Evolutionary conservation across 2,888 invertebrate species (phyloP).

Genomic region (Hyposoter didymator): DNA sequence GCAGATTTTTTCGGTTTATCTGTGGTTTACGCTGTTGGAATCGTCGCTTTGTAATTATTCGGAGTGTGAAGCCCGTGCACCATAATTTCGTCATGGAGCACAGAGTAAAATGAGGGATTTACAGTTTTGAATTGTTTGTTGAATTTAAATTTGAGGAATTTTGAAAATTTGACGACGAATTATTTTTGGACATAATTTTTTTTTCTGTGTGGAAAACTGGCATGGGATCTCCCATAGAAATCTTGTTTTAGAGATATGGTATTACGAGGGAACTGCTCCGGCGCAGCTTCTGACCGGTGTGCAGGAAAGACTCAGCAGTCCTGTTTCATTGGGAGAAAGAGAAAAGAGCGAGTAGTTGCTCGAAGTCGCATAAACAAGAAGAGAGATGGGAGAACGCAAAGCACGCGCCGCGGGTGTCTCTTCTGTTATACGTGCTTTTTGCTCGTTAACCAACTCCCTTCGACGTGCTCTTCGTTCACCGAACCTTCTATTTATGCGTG

Average conservation of each 20-base stretch:
- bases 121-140: too few relatives aligned
- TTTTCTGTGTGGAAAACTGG: neutral
- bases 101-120: too few relatives aligned
- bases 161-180: too few relatives aligned
- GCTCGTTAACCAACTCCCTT: conserved; percentile 64
- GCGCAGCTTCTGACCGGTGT: conserved; percentile 29
- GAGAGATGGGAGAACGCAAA: conserved; percentile 51
- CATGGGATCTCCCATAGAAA: neutral
- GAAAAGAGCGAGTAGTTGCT: conserved; percentile 22
- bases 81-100: too few relatives aligned
- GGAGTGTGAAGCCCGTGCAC: too few relatives aligned
- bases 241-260: neutral
- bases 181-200: neutral
- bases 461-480: conserved; percentile 50
- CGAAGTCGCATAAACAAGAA: conserved; percentile 40
- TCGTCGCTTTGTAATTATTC: too few relatives aligned
- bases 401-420: conserved; percentile 56
- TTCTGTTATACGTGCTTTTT: conserved; percentile 59
- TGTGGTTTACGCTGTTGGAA: too few relatives aligned
- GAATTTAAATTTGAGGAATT: too few relatives aligned
- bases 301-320: conserved; percentile 14
- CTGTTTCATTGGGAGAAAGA: conserved; percentile 36
- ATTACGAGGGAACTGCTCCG: conserved; percentile 2
- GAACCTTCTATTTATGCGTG: conserved; percentile 20
- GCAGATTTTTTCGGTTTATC: too few relatives aligned